These are phyloP conservation scores for Pipistrellus pygmaeus DNA, from an alignment of 2,797 vertebrate genomes.

Conservation along the genomic window DNA sequence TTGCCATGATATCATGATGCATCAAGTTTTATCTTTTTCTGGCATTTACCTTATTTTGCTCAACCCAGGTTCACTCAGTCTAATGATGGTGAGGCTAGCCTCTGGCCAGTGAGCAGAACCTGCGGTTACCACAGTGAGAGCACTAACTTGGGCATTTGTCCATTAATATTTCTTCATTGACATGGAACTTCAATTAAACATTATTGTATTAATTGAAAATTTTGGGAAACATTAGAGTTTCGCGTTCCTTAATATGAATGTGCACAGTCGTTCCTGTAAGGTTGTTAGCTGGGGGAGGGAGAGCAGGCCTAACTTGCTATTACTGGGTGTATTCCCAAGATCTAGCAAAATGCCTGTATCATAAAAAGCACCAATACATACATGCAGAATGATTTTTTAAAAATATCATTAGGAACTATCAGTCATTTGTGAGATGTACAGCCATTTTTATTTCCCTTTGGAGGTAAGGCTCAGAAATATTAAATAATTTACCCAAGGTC, in stretches of 20 bases:
- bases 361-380: background rate
- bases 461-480: constrained; percentile 17
- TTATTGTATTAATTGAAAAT: constrained; percentile 6
- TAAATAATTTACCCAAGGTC: constrained; percentile 19
- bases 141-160: background rate
- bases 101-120: background rate
- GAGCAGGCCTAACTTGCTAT: background rate
- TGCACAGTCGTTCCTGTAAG: background rate
- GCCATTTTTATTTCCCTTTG: constrained; percentile 39
- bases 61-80: background rate
- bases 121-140: background rate
- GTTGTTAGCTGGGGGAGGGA: background rate
- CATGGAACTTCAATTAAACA: background rate
- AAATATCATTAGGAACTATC: background rate
- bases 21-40: background rate
- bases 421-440: background rate
- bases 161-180: background rate
- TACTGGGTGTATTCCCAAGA: background rate
- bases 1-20: background rate
- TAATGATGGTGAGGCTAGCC: background rate
- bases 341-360: background rate
- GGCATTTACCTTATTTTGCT: background rate
- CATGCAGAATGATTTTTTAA: background rate
- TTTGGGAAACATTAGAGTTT: background rate
- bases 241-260: background rate